Evolutionary conservation across 2,888 invertebrate genomes (phyloP).

Genomic region (Mythimna ferrago): DNA sequence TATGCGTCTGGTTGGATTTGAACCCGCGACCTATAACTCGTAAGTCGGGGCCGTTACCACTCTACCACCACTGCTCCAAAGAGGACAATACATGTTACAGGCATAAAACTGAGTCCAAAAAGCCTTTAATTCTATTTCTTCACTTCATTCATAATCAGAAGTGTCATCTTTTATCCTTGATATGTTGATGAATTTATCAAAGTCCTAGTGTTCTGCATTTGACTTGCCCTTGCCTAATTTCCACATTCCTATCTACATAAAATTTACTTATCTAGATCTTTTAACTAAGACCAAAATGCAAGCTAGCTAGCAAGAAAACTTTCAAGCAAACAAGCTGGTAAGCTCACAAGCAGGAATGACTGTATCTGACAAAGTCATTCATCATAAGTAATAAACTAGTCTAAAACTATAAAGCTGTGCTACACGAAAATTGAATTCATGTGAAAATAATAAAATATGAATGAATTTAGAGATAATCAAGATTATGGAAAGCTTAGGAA

Average conservation of each 20-base stretch:
- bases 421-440: neutral
- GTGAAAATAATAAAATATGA: slow-evolving; percentile 2
- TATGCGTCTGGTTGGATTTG: no score
- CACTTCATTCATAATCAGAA: no score
- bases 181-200: neutral
- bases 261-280: no score
- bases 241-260: neutral
- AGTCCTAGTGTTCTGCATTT: neutral
- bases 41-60: no score
- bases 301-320: slow-evolving; percentile 14
- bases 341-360: neutral
- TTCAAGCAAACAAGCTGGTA: neutral
- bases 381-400: no score
- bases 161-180: no score
- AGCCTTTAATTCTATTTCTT: neutral
- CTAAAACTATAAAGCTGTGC: neutral
- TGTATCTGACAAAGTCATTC: no score
- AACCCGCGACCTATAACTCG: no score
- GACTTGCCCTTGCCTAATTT: no score
- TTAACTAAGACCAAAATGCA: no score
- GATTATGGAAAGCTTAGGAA: neutral
- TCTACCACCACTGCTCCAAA: no score
- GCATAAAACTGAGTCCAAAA: neutral
- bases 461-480: neutral
- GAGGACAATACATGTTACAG: neutral